Percentiles rank a stretch among this genome's conserved stretches.
These are phyloP conservation scores for Coremacera marginata DNA, from an alignment of 2,888 invertebrate species.

Conservation along the genomic window DNA sequence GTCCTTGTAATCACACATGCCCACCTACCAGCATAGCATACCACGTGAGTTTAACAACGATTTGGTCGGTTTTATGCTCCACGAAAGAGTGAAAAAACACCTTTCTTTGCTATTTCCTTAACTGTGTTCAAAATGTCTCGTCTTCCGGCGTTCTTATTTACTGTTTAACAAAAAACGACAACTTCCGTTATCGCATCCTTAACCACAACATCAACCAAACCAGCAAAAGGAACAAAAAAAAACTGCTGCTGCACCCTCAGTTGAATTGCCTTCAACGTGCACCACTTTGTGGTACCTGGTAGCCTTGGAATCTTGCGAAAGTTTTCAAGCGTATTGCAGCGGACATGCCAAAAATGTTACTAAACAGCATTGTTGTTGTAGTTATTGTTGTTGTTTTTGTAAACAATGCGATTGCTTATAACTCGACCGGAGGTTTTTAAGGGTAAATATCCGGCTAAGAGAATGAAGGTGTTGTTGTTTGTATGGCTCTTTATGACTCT, in stretches of 20 bases:
- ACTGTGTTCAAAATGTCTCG: background rate
- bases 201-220: conserved; percentile 14
- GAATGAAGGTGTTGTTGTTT: conserved; percentile 8
- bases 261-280: background rate
- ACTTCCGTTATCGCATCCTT: conserved; percentile 26
- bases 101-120: background rate
- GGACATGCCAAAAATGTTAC: conserved; percentile 15
- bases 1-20: too few relatives aligned
- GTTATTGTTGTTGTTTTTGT: background rate
- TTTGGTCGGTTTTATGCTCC: background rate
- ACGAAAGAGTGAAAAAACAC: background rate
- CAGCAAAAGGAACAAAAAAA: background rate
- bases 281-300: background rate
- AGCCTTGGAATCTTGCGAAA: background rate
- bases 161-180: conserved; percentile 19
- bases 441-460: conserved; percentile 26
- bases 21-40: too few relatives aligned
- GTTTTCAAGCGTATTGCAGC: background rate
- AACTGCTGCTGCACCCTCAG: background rate
- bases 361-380: background rate
- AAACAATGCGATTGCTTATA: conserved; percentile 27
- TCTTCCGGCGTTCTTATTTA: conserved; percentile 11
- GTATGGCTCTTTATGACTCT: background rate
- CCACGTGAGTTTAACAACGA: background rate
- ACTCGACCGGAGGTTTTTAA: conserved; percentile 35